Conservation (phyloP, 2,113 vertebrate species). For the Mastomys coucha region DNA sequence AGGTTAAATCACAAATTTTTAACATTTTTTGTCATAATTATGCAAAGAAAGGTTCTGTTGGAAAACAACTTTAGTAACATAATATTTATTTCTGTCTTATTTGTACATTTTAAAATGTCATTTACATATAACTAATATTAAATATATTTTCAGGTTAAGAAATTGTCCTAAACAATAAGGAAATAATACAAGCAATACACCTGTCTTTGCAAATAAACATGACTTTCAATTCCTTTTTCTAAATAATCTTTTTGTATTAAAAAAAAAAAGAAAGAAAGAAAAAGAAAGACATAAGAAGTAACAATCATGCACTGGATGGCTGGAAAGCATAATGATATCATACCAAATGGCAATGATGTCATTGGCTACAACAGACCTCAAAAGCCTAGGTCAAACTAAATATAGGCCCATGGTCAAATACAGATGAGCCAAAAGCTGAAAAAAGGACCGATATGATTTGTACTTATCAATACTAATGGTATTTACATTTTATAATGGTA, state of each 20-base stretch:
- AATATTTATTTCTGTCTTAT: neutral
- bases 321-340: neutral
- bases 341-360: neutral
- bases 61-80: constrained; percentile 30
- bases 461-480: neutral
- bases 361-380: neutral
- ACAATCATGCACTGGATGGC: neutral
- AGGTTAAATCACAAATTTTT: constrained; percentile 22
- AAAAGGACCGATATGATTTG: neutral
- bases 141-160: constrained; percentile 26
- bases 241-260: neutral
- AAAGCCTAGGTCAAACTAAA: constrained; percentile 15
- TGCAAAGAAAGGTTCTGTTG: constrained; percentile 26
- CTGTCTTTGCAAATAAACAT: constrained; percentile 41
- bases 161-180: constrained; percentile 15
- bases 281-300: neutral
- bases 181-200: constrained; percentile 28
- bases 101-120: neutral
- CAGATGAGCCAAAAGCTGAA: neutral
- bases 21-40: neutral
- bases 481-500: neutral
- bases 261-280: neutral
- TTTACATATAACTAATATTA: neutral
- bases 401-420: neutral
- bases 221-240: constrained; percentile 3